Evolutionary conservation across 2,888 invertebrate species (phyloP).

Genomic region (Campopleginae sp.): DNA sequence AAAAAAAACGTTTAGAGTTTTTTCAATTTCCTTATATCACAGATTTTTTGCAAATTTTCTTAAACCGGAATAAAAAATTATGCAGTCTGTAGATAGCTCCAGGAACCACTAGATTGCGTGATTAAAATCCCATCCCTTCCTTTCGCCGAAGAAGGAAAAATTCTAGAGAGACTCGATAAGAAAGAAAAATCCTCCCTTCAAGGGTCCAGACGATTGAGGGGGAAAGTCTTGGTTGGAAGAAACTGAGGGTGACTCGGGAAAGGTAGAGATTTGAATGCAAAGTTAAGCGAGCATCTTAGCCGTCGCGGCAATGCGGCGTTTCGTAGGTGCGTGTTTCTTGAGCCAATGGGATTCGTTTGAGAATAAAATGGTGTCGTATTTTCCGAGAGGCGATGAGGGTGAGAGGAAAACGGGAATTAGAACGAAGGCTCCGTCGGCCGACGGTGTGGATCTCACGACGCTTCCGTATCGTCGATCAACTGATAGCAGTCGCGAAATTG

Average conservation of each 20-base stretch:
- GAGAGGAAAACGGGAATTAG: not conserved
- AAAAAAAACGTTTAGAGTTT: not conserved
- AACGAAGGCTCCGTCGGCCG: conserved; percentile 88
- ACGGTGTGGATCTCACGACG: conserved; percentile 25
- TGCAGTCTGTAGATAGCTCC: not conserved
- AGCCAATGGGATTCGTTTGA: not conserved
- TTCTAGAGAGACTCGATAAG: not conserved
- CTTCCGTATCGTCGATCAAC: conserved; percentile 10
- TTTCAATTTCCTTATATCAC: not conserved
- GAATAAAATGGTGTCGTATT: not conserved
- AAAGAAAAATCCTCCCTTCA: not conserved
- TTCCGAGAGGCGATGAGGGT: not conserved
- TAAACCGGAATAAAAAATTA: not conserved
- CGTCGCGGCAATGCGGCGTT: conserved; percentile 70
- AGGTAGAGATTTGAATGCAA: conserved; percentile 83
- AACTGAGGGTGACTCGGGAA: conserved; percentile 45
- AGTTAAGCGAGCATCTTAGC: conserved; percentile 82
- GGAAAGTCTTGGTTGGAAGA: conserved; percentile 46
- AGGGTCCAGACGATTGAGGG: not conserved
- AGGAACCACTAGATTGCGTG: not conserved
- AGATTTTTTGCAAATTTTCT: not conserved
- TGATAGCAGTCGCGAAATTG: not conserved
- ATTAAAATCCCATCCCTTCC: not conserved
- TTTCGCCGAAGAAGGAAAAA: no score
- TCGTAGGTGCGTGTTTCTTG: conserved; percentile 20